Conservation (phyloP, 2,888 invertebrate genomes). For the Acleris laterana region DNA sequence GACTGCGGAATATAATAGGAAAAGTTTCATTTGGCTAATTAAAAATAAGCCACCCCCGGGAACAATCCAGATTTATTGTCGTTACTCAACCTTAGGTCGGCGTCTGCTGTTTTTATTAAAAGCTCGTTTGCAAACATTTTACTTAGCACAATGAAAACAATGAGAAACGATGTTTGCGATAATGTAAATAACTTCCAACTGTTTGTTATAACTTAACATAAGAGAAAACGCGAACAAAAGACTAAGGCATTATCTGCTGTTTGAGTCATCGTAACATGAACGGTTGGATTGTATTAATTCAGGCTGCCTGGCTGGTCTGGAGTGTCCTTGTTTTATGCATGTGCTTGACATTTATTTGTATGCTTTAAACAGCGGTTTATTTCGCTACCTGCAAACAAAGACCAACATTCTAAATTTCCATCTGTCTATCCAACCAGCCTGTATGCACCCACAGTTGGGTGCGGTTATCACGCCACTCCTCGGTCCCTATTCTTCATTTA, state of each 20-base stretch:
- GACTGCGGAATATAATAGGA: conserved; percentile 71
- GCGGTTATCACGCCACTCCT: too few relatives aligned
- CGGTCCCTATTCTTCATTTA: not conserved
- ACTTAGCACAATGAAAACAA: conserved; percentile 58
- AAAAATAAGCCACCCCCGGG: conserved; percentile 74
- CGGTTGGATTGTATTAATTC: conserved; percentile 21
- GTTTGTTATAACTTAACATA: conserved; percentile 38
- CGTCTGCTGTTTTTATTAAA: conserved; percentile 62
- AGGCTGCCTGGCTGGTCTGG: conserved; percentile 6
- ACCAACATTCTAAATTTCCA: too few relatives aligned
- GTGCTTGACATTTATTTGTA: too few relatives aligned
- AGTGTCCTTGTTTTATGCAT: conserved; percentile 1
- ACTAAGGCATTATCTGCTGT: conserved; percentile 41
- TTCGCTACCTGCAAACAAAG: too few relatives aligned
- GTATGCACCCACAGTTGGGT: too few relatives aligned
- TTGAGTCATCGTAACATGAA: conserved; percentile 39
- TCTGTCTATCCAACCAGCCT: too few relatives aligned
- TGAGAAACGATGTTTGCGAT: conserved; percentile 58
- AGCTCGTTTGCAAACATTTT: conserved; percentile 62
- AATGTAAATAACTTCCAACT: conserved; percentile 53
- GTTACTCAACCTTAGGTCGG: conserved; percentile 62
- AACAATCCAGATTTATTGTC: conserved; percentile 73
- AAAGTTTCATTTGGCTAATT: conserved; percentile 82
- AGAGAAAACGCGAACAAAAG: conserved; percentile 41
- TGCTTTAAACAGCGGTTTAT: too few relatives aligned